Conservation (phyloP, 2,888 invertebrate genomes). For the Morinoia aosen region DNA sequence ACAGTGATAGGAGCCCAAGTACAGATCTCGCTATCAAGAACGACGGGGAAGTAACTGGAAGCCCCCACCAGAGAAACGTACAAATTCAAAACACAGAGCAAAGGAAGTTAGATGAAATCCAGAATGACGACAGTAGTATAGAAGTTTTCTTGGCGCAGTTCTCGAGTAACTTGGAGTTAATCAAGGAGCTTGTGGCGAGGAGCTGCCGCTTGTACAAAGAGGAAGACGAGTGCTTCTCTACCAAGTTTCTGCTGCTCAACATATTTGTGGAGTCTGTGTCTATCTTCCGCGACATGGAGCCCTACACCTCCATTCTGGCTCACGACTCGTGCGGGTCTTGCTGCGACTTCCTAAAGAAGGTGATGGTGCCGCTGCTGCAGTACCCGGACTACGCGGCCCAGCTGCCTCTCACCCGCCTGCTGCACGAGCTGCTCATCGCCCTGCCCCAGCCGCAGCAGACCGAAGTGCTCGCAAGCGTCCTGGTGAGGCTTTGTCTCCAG, state of each 20-base stretch:
- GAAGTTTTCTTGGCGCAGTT: slow-evolving; percentile 15
- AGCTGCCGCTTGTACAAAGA: slow-evolving; percentile 30
- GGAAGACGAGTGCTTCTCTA: neutral
- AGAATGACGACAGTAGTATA: neutral
- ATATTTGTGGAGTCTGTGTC: slow-evolving; percentile 33
- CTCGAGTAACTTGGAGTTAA: neutral
- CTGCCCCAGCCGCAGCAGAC: neutral
- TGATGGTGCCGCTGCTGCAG: slow-evolving; percentile 19
- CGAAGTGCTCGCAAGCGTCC: neutral
- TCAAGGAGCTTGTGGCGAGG: neutral
- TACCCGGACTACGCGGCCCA: slow-evolving; percentile 38
- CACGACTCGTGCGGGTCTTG: neutral
- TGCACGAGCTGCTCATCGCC: slow-evolving; percentile 21
- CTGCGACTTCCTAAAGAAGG: neutral
- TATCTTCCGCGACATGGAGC: neutral
- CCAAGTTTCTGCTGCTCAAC: neutral
- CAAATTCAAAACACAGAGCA: no score
- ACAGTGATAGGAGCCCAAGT: neutral
- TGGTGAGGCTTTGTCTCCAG: neutral
- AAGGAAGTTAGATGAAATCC: neutral
- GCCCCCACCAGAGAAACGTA: neutral
- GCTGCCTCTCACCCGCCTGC: slow-evolving; percentile 12
- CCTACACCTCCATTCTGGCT: neutral
- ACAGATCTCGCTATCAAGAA: neutral
- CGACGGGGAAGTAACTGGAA: neutral